Percentiles rank a stretch among this genome's conserved stretches.
phyloP scores from a whole-genome alignment of 2,113 vertebrate genomes.

The Lanius collurio region DNA sequence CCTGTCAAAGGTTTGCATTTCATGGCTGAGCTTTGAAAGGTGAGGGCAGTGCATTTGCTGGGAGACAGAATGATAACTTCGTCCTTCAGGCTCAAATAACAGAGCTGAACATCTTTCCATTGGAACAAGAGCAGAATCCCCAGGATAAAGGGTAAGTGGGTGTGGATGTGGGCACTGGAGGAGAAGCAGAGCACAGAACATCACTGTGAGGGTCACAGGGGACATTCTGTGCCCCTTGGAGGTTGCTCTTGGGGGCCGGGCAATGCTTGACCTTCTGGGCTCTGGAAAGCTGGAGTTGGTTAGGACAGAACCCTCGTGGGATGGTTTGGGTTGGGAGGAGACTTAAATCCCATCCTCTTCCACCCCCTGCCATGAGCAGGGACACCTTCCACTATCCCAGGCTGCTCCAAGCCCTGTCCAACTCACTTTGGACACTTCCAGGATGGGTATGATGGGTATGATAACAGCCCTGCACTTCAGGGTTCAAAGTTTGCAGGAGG shows the following conservation, averaged over 20 bases:
- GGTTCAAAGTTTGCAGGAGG: not conserved
- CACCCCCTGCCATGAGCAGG: not conserved
- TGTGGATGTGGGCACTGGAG: not conserved
- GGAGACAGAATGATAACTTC: not conserved
- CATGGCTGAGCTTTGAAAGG: conserved; percentile 23
- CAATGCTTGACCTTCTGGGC: not conserved
- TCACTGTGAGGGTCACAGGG: not conserved
- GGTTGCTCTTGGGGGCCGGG: not conserved
- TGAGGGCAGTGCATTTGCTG: conserved; percentile 15
- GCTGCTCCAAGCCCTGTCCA: accelerated
- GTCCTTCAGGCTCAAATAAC: conserved; percentile 39
- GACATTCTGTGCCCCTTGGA: not conserved
- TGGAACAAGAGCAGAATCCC: not conserved
- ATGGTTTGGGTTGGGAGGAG: not conserved
- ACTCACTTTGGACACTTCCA: not conserved
- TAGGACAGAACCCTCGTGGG: not conserved
- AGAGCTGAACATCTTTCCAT: not conserved
- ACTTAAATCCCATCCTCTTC: not conserved
- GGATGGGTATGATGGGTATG: not conserved
- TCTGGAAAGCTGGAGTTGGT: not conserved
- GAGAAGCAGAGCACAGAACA: not conserved
- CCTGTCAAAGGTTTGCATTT: conserved; percentile 33
- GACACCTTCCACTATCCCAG: not conserved
- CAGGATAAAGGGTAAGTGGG: not conserved
- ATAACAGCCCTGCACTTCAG: not conserved